Base-by-base conservation (phyloP, 1,140 invertebrate genomes). In the Homalodisca vitripennis region DNA sequence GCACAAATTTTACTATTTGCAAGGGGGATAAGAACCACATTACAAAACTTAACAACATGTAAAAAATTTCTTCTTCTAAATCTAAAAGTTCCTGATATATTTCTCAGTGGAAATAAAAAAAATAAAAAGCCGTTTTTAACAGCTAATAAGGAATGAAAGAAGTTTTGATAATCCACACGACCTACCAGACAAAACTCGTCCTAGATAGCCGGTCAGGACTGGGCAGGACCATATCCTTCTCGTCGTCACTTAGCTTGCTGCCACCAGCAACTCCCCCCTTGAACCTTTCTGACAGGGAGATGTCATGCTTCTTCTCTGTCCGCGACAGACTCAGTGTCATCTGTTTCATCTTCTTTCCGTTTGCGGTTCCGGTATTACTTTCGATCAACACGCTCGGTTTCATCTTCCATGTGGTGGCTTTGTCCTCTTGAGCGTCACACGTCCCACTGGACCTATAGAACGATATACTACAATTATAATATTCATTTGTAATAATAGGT, bases 261-360 rank as follows among this genome's bases (percentile, higher is more conserved):
- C 17, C 34, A 41, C 34, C 6, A 20, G 48, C 48, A 22, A 60
- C 55, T 60, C 55, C 55, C 3, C 55, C 55, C 13, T 29, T 26
- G 55, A 60, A 60, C 14, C n/a, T 30, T 26, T 27, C 55, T 27
- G 24, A 27, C 14, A 60, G 55, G 13, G 55, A 60, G 26, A 60
- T 60, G 26, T 60, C 55, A 27, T 60, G 55, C 24, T 60, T 60
- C 55, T 60, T 60, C 55, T 60, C 55, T 30, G 55, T 22, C 24
- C 55, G 2, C 2, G 55, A 3, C 3, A 60, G 24, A 60, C 55
- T 60, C 26, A 60, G 29, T 12, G 55, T 60, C 55, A 60, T 60
- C 26, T 60, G 55, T 26, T 60, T 60, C 14, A 60, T 22, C 26
- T 60, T 60, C 26, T 60, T 60, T 3, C 55, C 55, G 13, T 24